These are phyloP conservation scores for fruit fly (Drosophila melanogaster) DNA, from an alignment of 1,140 invertebrate genomes.

Conservation along the genomic window DNA sequence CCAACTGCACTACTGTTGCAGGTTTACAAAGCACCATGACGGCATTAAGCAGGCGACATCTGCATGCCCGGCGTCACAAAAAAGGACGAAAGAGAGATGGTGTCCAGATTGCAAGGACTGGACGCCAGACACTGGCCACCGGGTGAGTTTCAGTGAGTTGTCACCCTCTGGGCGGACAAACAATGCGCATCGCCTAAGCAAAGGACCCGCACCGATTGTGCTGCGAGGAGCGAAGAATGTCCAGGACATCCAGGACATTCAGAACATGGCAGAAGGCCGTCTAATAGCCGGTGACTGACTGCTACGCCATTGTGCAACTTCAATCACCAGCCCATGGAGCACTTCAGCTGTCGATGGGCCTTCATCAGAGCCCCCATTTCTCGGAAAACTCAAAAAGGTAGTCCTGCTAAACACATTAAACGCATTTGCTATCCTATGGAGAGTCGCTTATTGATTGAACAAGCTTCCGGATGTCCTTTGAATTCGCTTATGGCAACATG, in stretches of 20 bases:
- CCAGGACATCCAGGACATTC: slow-evolving; percentile 14
- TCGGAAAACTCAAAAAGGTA: slow-evolving; percentile 5
- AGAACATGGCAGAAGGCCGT: slow-evolving; percentile 8
- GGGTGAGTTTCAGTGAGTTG: slow-evolving; percentile 69
- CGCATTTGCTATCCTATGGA: slow-evolving; percentile 47
- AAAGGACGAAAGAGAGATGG: slow-evolving; percentile 17
- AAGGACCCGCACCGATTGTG: slow-evolving; percentile 19
- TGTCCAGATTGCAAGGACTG: slow-evolving; percentile 20
- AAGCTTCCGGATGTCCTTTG: slow-evolving; percentile 15
- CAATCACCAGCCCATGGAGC: slow-evolving; percentile 63
- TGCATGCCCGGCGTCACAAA: slow-evolving; percentile 21
- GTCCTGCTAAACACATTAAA: slow-evolving; percentile 46
- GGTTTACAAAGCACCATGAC: slow-evolving; percentile 40
- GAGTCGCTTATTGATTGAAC: slow-evolving; percentile 64
- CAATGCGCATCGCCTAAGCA: slow-evolving; percentile 43
- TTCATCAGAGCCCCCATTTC: background rate
- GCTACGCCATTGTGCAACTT: slow-evolving; percentile 51
- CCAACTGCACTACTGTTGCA: slow-evolving; percentile 7
- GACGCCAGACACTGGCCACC: slow-evolving; percentile 13
- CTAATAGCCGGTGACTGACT: slow-evolving; percentile 54
- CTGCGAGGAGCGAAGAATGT: slow-evolving; percentile 7
- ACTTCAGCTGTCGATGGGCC: slow-evolving; percentile 47
- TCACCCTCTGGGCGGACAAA: slow-evolving; percentile 54
- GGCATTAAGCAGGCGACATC: slow-evolving; percentile 39
- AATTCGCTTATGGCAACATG: slow-evolving; percentile 10